Base-by-base conservation (phyloP, 2,888 invertebrate genomes). In the Rhimphoctona megacephalus region DNA sequence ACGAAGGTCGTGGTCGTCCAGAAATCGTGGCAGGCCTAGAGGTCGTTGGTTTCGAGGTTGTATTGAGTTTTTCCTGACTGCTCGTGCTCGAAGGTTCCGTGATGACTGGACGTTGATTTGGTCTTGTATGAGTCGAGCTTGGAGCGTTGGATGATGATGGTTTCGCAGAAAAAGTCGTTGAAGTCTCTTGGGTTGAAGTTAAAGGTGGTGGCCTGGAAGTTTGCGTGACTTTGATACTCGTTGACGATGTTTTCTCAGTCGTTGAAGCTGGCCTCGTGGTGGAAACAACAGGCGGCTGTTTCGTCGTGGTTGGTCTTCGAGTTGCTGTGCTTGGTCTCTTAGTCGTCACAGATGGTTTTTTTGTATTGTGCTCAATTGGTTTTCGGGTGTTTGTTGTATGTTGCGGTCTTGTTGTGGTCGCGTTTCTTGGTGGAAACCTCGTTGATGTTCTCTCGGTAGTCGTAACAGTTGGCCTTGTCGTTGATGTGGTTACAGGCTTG, bases 371-470 rank as follows among this genome's bases (percentile, higher is more conserved):
- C 82, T 70, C 85, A 25, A 57, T 89, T 9, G 81, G 82, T 54
- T 83, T 85, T 14, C 84, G 61, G 36, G 78, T 79, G 19, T 88
- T 87, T 0, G 86, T 73, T 85, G 19, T 49, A 49, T 5, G 77
- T 36, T 11, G 46, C 81, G 19, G 89, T 83, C 39, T 85, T 76
- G 25, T 70, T 3, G 91, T 91, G 0, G 93, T 93, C 2, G 91
- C 89, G 64, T 94, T 94, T 67, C 94, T 93, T 0, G 94, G 93
- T 11, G 94, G 94, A 54, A 94, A 94, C 79, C 94, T 92, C 14
- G 94, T 94, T 0, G 87, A 88, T 1, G 86, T 88, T 79, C 85
- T 89, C 33, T 86, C 87, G 8, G 89, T 89, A 2, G 89, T 88
- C 11, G 89, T 30, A 69, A 9, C 86, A 30, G 66, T 36, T 49